A percentile compares a stretch with the other conserved stretches of the same genome.
Evolutionary conservation across 53 echinoderm and acorn worm genomes (phyloP).

Genomic region (Luidia sarsii): DNA sequence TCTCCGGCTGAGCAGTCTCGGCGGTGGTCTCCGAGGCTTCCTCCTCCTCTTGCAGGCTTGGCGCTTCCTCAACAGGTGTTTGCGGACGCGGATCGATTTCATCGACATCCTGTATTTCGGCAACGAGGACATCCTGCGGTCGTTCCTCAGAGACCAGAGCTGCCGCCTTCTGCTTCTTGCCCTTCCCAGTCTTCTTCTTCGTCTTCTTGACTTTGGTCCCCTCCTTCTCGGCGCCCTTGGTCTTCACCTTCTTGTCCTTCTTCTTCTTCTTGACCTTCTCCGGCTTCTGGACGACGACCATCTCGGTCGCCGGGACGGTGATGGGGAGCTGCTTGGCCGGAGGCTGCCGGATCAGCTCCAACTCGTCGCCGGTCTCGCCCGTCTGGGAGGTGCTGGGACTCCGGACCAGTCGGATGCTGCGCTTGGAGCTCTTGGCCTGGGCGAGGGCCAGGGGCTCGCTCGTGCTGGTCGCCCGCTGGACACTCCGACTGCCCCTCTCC

Average conservation of each 20-base stretch:
- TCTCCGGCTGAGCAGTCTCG: background rate
- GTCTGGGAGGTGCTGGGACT: constrained; percentile 35
- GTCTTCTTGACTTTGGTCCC: constrained; percentile 44
- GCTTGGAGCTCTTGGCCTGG: background rate
- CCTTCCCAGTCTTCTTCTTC: constrained; percentile 53
- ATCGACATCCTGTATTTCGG: no score
- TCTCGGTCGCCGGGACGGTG: constrained; percentile 36
- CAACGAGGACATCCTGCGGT: no score
- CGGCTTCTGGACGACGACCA: constrained; percentile 34
- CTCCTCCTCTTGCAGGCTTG: background rate
- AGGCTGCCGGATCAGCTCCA: background rate
- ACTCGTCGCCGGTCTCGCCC: constrained; percentile 32
- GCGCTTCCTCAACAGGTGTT: constrained; percentile 3
- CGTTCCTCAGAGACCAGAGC: no score
- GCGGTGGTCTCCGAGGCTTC: background rate
- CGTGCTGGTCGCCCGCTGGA: constrained; percentile 34
- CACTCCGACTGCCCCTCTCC: background rate
- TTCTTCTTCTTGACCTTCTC: constrained; percentile 53
- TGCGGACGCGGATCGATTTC: no score
- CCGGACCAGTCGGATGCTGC: background rate
- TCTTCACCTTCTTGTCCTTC: constrained; percentile 54
- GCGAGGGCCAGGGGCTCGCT: background rate
- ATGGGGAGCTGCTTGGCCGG: constrained; percentile 23
- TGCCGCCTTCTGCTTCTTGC: constrained; percentile 39
- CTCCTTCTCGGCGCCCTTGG: constrained; percentile 27